phyloP scores from a whole-genome alignment of 2,888 invertebrate genomes.

The Piscicola geometra region DNA sequence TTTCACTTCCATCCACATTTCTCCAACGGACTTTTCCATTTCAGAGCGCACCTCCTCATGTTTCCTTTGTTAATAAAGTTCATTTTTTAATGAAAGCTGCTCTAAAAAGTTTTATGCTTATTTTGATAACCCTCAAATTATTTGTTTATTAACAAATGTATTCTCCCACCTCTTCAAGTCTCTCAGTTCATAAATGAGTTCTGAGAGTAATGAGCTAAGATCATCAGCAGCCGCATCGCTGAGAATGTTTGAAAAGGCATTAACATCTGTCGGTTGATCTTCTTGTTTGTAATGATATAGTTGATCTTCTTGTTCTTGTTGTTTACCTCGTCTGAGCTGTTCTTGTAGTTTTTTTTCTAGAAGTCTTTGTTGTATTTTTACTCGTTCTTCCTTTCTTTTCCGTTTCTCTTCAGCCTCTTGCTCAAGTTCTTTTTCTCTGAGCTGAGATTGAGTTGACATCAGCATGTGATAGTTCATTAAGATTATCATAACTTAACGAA shows the following conservation, averaged over 20 bases:
- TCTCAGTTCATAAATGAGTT: neutral
- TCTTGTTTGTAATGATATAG: neutral
- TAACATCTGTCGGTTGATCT: neutral
- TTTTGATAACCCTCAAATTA: no score
- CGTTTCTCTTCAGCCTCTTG: neutral
- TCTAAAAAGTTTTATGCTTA: no score
- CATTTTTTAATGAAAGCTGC: no score
- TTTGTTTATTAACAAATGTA: no score
- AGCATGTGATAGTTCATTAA: no score
- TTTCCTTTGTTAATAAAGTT: no score
- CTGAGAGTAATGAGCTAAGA: neutral
- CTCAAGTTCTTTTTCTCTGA: slow-evolving; percentile 9
- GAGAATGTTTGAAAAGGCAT: neutral
- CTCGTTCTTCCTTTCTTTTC: neutral
- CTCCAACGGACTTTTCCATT: no score
- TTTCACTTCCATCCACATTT: no score
- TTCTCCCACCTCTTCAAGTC: neutral
- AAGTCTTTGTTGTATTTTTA: neutral
- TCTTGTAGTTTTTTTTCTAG: neutral
- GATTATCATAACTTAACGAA: no score
- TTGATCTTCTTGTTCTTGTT: neutral
- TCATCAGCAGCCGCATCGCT: neutral
- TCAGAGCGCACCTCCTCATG: no score
- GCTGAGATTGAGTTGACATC: no score
- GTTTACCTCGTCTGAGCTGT: neutral